Evolutionary conservation across 2,888 invertebrate genomes (phyloP), one percentile per base, ranked within the genome.

Genomic region (Brachypterus glaber): DNA sequence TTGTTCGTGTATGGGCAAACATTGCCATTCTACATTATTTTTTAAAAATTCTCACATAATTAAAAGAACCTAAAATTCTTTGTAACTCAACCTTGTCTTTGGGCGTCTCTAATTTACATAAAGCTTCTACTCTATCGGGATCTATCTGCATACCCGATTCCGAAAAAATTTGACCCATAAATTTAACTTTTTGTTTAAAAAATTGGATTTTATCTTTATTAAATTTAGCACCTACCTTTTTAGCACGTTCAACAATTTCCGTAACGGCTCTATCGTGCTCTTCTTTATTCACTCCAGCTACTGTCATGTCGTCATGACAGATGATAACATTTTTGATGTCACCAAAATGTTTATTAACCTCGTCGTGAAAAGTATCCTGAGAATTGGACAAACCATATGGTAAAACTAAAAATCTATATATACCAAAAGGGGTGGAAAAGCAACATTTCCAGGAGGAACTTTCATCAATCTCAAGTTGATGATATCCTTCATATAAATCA

Each of bases 341-440:
- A 4, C 36, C 41, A 35, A 50, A 46, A 39, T 40, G n/a, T 40
- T 44, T 41, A 35, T 43, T 39, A 11, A 46, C 35, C 11, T 38
- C 29, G 11, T 47, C 47, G 30, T 45, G 37, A 36, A 50, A 50
- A 18, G 46, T 17, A 18, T 50, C 47, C 34, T 46, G 46, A n/a
- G 49, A 43, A 35, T 44, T 42, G 21, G 42, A 44, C 30, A 48
- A 42, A 15, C 47, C 48, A 33, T 48, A 49, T 12, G 43, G 45
- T 11, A 45, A 24, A n/a, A 37, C 36, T 26, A 14, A 17, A 38
- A 18, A 45, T 24, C 43, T 38, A 30, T 46, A 44, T 15, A 40
- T 35, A 3, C 43, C 47, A 37, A 45, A 47, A 9, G 35, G 41
- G n/a, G 44, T 43, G 1, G 37, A 29, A 35, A 45, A 47, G 33